Evolutionary conservation across 1,140 invertebrate species (phyloP).

Genomic region (Myzus persicae): DNA sequence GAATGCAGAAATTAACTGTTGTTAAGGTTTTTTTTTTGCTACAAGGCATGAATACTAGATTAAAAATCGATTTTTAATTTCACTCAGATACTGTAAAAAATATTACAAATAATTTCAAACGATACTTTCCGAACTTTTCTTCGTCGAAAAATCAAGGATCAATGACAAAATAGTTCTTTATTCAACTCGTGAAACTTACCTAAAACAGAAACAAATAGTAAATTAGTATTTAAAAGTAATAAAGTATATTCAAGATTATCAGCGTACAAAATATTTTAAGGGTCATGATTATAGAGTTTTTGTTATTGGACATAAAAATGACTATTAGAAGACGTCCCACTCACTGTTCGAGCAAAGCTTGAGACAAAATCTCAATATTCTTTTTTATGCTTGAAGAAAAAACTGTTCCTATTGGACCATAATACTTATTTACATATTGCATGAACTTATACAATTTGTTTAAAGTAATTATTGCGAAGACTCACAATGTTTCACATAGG

Average conservation of each 20-base stretch:
- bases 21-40: neutral
- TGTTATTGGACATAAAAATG: neutral
- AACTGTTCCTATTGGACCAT: neutral
- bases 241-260: neutral
- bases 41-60: neutral
- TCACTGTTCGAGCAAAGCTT: neutral
- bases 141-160: neutral
- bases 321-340: no score
- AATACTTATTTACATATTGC: neutral
- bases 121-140: neutral
- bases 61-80: neutral
- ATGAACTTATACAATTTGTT: neutral
- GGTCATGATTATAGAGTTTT: neutral
- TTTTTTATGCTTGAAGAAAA: neutral
- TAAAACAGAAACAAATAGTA: constrained; percentile 36
- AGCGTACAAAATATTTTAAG: neutral
- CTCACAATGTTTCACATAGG: neutral
- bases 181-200: constrained; percentile 7
- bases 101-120: neutral
- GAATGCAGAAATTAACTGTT: neutral
- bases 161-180: constrained; percentile 17
- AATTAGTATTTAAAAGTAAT: constrained; percentile 14
- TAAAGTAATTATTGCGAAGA: neutral
- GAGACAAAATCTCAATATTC: neutral
- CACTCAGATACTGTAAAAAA: neutral